phyloP scores from a whole-genome alignment of 2,113 vertebrate species.

The Daboia siamensis region DNA sequence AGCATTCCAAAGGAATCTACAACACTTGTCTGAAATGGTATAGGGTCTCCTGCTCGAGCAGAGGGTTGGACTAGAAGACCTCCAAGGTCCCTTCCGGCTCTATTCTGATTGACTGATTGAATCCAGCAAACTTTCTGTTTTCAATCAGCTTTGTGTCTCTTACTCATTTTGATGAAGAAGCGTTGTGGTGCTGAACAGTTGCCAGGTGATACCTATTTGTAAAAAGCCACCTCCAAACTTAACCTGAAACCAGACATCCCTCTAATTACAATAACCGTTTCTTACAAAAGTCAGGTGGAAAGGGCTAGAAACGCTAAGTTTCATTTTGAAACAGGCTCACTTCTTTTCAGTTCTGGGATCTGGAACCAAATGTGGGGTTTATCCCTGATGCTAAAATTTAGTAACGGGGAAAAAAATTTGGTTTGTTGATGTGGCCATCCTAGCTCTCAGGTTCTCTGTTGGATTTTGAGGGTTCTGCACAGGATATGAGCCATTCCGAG shows the following conservation, averaged over 20 bases:
- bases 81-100: no score
- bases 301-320: not conserved
- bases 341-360: no score
- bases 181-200: not conserved
- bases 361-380: not conserved
- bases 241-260: not conserved
- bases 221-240: not conserved
- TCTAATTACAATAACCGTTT: not conserved
- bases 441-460: no score
- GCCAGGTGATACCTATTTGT: not conserved
- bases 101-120: no score
- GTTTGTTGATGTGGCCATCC: not conserved
- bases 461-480: no score
- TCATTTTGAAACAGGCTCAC: no score
- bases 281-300: not conserved
- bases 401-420: not conserved
- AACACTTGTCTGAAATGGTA: not conserved
- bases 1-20: slow-evolving; percentile 20
- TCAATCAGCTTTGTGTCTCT: not conserved
- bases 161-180: not conserved
- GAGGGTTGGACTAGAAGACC: no score
- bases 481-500: no score
- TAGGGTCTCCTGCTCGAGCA: not conserved
- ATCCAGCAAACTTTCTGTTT: slow-evolving; percentile 7
- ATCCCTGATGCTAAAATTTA: not conserved